A percentile compares a stretch with the other conserved stretches of the same genome.
These are phyloP conservation scores for Lamprotornis superbus DNA, from an alignment of 2,113 vertebrate genomes.

Conservation along the genomic window DNA sequence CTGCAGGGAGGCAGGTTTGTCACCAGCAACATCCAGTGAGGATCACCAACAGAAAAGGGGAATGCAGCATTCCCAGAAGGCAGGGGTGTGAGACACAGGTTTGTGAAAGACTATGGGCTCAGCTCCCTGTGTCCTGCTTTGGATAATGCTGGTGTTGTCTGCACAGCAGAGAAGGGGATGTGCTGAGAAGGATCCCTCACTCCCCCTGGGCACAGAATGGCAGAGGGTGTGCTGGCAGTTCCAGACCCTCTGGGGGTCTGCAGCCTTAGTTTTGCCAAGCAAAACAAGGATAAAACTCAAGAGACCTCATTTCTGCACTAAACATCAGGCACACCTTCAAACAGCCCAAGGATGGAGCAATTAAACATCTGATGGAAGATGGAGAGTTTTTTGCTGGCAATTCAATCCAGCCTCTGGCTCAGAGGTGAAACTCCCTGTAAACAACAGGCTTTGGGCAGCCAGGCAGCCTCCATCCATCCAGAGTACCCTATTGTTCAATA, in stretches of 20 bases:
- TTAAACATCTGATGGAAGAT: background rate
- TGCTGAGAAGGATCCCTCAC: background rate
- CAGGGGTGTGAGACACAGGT: background rate
- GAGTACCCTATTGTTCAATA: accelerated
- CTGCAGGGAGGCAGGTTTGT: background rate
- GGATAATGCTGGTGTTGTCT: background rate
- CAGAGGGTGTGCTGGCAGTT: background rate
- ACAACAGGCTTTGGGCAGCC: background rate
- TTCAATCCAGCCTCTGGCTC: background rate
- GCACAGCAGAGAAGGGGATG: background rate
- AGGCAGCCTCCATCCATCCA: background rate
- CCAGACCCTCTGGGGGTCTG: background rate
- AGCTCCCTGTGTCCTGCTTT: background rate
- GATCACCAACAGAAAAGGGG: background rate
- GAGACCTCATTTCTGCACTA: background rate
- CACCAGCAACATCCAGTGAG: background rate
- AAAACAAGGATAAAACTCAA: background rate
- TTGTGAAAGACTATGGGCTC: background rate
- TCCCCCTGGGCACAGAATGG: accelerated
- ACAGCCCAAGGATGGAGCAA: background rate
- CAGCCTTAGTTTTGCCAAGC: background rate
- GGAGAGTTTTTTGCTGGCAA: background rate
- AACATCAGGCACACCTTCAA: background rate
- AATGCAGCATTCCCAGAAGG: background rate
- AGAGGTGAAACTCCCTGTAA: background rate